Base-by-base conservation (phyloP, 1,140 invertebrate species). In the Drosophila burlai region DNA sequence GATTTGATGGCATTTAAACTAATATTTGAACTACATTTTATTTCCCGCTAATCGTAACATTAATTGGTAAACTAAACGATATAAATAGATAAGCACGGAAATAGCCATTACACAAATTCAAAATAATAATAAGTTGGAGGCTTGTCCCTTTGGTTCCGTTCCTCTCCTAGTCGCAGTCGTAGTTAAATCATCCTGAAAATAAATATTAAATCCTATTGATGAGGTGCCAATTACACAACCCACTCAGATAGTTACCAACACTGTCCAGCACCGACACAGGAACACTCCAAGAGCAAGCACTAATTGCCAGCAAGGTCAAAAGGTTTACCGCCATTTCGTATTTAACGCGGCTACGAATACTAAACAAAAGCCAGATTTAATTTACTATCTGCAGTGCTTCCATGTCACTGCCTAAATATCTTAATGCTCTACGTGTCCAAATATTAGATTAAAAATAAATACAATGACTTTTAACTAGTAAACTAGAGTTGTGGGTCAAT, bases 291-390 rank as follows among this genome's bases (percentile, higher is more conserved):
- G 73, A 89, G 67, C 31, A 64, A 80, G 78, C 81, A 89, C 85
- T 89, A 89, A 89, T 89, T 89, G 84, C 84, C 86, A 90, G 68
- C 74, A 52, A 84, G 81, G 81, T 82, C 77, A 84, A 84, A 82
- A 90, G 90, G 78, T 89, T 90, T 66, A 36, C 36, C 64, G 26
- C 52, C 59, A 69, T 72, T 69, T 63, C 50, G 18, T 24, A 60
- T 58, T 64, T 81, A 55, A 40, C 38, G 18, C 18, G 3, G 38
- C 31, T 2, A 21, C 15, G 4, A 45, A 47, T 26, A 18, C 29
- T 38, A 10, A 34, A 16, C 2, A 21, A 43, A 26, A 65, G 7
- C 4, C 40, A 15, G 4, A 13, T 21, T 16, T 10, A 21, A 21
- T 34, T 31, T 47, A 34, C n/a, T n/a, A 47, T 4, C 34, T 34